Percentiles rank a stretch among this genome's conserved stretches.
phyloP scores from a whole-genome alignment of 2,888 invertebrate genomes.

The Limulus polyphemus region DNA sequence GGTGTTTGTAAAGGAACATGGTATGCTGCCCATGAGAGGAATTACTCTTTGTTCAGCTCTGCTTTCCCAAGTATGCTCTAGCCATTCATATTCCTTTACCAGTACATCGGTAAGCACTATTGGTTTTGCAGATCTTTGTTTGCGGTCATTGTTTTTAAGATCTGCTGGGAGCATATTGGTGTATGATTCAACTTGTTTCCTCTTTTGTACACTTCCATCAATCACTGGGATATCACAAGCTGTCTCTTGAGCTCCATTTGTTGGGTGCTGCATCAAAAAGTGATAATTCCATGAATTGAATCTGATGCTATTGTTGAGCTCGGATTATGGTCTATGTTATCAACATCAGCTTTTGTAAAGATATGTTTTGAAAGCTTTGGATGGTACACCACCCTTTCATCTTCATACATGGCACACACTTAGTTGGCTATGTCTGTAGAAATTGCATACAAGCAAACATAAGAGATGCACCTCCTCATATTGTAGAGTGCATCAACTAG shows the following conservation, averaged over 20 bases:
- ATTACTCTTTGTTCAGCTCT: too few species aligned
- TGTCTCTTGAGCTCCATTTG: not conserved
- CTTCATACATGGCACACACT: not conserved
- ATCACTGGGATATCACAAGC: too few species aligned
- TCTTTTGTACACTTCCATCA: too few species aligned
- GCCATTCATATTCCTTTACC: too few species aligned
- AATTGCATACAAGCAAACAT: not conserved
- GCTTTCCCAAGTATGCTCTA: too few species aligned
- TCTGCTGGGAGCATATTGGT: too few species aligned
- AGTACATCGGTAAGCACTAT: too few species aligned
- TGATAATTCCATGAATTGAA: not conserved
- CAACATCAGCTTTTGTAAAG: not conserved
- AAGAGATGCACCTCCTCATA: not conserved
- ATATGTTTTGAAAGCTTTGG: not conserved
- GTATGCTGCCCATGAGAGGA: too few species aligned
- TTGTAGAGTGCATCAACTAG: not conserved
- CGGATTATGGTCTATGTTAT: not conserved
- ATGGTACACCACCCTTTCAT: not conserved
- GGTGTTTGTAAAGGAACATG: too few species aligned
- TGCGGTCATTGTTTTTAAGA: too few species aligned
- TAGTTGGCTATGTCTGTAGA: not conserved
- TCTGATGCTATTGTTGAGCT: not conserved
- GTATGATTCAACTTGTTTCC: too few species aligned
- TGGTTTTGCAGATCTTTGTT: too few species aligned
- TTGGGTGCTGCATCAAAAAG: not conserved